A percentile compares a stretch with the other conserved stretches of the same genome.
These are phyloP conservation scores for Penaeus monodon DNA, from an alignment of 2,888 invertebrate genomes.

Conservation along the genomic window DNA sequence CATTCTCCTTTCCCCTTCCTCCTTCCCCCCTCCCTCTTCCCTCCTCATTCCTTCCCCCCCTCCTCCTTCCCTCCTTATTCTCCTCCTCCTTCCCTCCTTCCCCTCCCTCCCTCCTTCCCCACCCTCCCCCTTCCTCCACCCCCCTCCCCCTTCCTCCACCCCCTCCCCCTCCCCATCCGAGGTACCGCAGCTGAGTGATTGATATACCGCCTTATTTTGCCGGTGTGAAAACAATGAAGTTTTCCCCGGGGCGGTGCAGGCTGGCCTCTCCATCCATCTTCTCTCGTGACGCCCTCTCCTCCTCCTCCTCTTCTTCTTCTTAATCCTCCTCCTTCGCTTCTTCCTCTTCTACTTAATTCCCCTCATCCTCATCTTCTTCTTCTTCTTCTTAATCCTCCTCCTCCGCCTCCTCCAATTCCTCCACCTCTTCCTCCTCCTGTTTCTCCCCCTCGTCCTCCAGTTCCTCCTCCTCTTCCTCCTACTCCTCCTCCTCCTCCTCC, in stretches of 20 bases:
- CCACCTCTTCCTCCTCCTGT: background rate
- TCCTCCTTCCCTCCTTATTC: too few species aligned
- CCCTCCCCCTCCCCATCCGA: background rate
- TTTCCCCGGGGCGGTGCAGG: background rate
- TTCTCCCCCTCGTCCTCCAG: background rate
- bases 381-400: too few species aligned
- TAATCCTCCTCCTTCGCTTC: background rate
- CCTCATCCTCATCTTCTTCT: background rate
- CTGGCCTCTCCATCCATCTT: slow-evolving; percentile 1
- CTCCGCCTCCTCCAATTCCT: too few species aligned
- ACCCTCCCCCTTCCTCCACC: background rate
- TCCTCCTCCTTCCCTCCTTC: background rate
- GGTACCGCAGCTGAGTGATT: slow-evolving; percentile 30
- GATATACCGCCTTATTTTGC: slow-evolving; percentile 34
- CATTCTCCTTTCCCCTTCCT: too few species aligned
- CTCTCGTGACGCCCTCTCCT: too few species aligned
- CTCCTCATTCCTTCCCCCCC: too few species aligned
- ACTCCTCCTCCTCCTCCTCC: too few species aligned
- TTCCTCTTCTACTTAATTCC: background rate
- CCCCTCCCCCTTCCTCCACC: background rate
- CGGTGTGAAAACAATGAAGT: slow-evolving; percentile 35
- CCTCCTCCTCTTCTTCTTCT: background rate
- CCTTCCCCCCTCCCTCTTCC: too few species aligned
- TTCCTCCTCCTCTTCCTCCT: background rate
- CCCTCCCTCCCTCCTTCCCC: background rate